phyloP scores from a whole-genome alignment of 2,113 vertebrate species.

The Hippocampus comes region DNA sequence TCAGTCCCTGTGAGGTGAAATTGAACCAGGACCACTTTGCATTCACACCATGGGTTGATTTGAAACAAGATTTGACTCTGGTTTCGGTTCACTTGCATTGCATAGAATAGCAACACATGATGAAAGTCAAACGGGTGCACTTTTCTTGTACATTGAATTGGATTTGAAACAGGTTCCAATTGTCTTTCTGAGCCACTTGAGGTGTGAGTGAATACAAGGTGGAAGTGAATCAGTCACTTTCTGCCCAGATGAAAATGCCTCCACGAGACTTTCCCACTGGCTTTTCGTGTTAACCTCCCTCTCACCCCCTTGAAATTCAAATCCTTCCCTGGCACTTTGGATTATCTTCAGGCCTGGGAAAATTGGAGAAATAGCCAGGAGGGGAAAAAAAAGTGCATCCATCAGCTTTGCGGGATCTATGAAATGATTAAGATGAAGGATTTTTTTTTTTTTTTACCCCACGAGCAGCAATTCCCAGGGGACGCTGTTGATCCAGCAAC shows the following conservation, averaged over 20 bases:
- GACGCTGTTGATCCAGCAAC: conserved; percentile 2
- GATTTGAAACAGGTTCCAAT: not conserved
- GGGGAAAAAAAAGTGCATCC: conserved; percentile 6
- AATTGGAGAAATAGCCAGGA: conserved; percentile 11
- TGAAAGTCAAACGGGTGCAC: not conserved
- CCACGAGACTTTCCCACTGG: not conserved
- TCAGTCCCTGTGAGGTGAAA: not conserved
- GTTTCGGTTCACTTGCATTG: no score
- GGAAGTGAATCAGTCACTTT: not conserved
- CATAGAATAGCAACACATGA: not conserved
- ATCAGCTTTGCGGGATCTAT: conserved; percentile 20
- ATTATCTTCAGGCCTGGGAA: conserved; percentile 41
- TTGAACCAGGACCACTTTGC: not conserved
- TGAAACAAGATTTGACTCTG: not conserved
- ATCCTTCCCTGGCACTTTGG: conserved; percentile 25
- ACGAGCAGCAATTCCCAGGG: not conserved
- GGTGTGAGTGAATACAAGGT: not conserved
- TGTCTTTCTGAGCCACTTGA: not conserved
- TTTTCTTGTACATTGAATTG: no score
- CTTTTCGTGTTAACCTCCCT: not conserved
- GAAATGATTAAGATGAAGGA: conserved; percentile 16
- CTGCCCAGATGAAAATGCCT: not conserved
- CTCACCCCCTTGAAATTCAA: conserved; percentile 3
- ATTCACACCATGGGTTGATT: not conserved
- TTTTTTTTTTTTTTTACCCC: not conserved